Evolutionary conservation across 2,797 vertebrate genomes (phyloP), one percentile per base, ranked within the genome.

Genomic region (Microhierax caerulescens): DNA sequence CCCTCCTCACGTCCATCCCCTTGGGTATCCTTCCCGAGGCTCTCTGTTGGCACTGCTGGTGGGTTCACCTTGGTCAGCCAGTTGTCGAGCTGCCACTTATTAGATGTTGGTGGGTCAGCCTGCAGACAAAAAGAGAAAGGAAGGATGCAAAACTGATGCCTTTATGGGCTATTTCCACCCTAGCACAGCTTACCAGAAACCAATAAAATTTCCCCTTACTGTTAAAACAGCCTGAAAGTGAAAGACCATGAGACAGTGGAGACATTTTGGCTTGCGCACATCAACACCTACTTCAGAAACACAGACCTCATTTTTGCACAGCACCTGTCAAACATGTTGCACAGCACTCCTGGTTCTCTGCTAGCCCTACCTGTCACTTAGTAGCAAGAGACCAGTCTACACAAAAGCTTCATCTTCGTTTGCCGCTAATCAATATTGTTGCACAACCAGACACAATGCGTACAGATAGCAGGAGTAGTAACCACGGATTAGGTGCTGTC

Each of bases 61-160:
- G 99, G 98, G 95, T 96, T 98, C 85, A 98, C 98, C 93, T 98
- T 98, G 81, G 90, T 98, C 75, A 99, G 97, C 98, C 99, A 99
- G 95, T 99, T 99, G 92, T 98, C 98, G 6, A 99, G 97, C 96
- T 99, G 99, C 99, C 99, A 99, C 88, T 99, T 98, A 59, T 98
- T 98, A 76, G 98, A 97, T 79, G 98, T 97, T 17, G 98, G 98
- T 88, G 98, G 97, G 59, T 98, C 98, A 0, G 98, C 96, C 99
- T 99, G 75, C n/a, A 97, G 95, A 28, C 39, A 93, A 28, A 91
- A 54, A 75, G 50, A 87, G 22, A 95, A 92, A 93, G 20, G 73
- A 59, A 74, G 8, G 37, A 27, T 56, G 94, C 76, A 96, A 74
- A 45, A 57, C 30, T 61, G 45, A 68, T 24, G 36, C 22, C 36